phyloP scores from a whole-genome alignment of 2,113 vertebrate species.

The Heptranchias perlo region DNA sequence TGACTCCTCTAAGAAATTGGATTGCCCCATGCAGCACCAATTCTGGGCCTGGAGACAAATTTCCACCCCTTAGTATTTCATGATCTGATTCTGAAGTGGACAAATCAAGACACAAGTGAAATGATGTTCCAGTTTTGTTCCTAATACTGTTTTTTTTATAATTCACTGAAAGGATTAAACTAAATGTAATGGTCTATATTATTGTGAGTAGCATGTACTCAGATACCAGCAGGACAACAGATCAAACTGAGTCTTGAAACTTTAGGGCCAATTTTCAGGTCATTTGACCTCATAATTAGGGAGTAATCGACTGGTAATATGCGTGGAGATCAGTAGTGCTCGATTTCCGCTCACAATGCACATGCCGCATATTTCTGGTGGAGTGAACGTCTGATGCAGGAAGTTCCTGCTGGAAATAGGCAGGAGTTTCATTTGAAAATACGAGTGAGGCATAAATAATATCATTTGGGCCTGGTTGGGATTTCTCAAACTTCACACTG shows the following conservation, averaged over 20 bases:
- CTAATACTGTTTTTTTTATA: not conserved
- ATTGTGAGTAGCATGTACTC: not conserved
- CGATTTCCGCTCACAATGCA: not conserved
- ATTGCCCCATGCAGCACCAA: not conserved
- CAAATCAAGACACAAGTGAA: not conserved
- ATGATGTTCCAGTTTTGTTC: not conserved
- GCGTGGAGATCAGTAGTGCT: not conserved
- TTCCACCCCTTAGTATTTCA: not conserved
- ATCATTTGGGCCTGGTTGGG: not conserved
- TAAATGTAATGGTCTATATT: not conserved
- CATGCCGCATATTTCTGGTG: not conserved
- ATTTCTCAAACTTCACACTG: not conserved
- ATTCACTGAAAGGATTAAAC: not conserved
- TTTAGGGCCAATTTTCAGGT: not conserved
- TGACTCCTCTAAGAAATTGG: not conserved
- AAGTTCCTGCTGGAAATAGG: not conserved
- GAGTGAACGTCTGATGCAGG: not conserved
- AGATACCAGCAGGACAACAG: not conserved
- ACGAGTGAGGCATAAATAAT: too few species aligned
- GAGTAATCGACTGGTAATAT: not conserved
- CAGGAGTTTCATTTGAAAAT: not conserved
- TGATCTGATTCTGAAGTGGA: not conserved
- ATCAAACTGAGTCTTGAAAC: not conserved
- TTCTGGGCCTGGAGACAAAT: not conserved
- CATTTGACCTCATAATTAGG: not conserved